These are phyloP conservation scores for Troilus luridus DNA, from an alignment of 2,888 invertebrate genomes.

Conservation along the genomic window DNA sequence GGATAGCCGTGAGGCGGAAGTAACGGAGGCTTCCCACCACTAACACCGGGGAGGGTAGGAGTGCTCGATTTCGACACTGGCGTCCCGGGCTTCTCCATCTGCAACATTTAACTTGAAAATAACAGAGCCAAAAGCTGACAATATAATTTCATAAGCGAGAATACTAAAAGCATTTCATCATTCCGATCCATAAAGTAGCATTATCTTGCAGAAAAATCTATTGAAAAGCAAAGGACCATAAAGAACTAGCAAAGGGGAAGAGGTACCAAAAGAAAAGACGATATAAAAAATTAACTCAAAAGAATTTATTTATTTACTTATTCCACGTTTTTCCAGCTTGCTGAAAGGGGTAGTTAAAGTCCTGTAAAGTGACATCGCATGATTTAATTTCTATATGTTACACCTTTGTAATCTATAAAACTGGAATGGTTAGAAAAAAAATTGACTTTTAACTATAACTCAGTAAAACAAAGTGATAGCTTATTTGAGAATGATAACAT, in stretches of 20 bases:
- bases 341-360: too few relatives aligned
- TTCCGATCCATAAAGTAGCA: neutral
- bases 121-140: neutral
- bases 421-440: too few relatives aligned
- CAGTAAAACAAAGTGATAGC: too few relatives aligned
- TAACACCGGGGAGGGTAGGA: slow-evolving; percentile 64
- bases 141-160: neutral
- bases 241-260: neutral
- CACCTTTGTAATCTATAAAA: too few relatives aligned
- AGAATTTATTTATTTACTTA: too few relatives aligned
- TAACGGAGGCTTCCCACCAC: slow-evolving; percentile 67
- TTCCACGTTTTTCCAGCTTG: too few relatives aligned
- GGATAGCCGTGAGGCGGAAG: slow-evolving; percentile 66
- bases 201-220: neutral
- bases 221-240: neutral
- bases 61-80: slow-evolving; percentile 72
- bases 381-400: too few relatives aligned
- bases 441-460: too few relatives aligned
- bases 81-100: slow-evolving; percentile 72
- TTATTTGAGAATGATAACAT: too few relatives aligned
- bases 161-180: slow-evolving; percentile 2
- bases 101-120: slow-evolving; percentile 61
- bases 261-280: neutral
- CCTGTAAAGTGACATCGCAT: too few relatives aligned
- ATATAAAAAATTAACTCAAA: neutral